Base-by-base conservation (phyloP, 2,113 vertebrate species). In the Pterocles orientalis region DNA sequence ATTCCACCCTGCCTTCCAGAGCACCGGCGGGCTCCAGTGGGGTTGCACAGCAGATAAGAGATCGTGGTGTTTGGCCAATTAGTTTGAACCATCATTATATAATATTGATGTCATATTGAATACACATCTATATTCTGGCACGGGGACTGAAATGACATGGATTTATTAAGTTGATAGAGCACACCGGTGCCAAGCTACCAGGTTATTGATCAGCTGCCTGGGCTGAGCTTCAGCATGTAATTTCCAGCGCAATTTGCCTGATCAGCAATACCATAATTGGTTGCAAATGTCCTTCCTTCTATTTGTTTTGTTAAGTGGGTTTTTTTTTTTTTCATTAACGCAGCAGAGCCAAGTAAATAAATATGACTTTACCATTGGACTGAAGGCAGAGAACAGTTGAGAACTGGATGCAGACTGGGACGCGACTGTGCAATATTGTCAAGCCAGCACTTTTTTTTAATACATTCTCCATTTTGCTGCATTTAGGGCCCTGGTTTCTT, bases 181-280 rank as follows among this genome's bases (percentile, higher is more conserved):
- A 76, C 88, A 28, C 80, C 2, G 0, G 18, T 95, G 97, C 96
- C 97, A 97, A 97, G 92, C 89, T 96, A 70, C 95, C 95, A 93
- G 97, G 96, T 96, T 94, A 97, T 95, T 91, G 97, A 97, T 97
- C 94, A 94, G 96, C 94, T 75, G 91, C 91, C 96, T 93, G 95
- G 95, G 96, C 96, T 97, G 96, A 96, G 93, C 95, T 95, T 97
- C 96, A 97, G 54, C 58, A 6, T 97, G 97, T 94, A 96, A 96
- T 97, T 98, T 97, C 95, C 97, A 98, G 96, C 80, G 41, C 96
- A 97, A 96, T 97, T 94, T 98, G 98, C 97, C 97, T 96, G 97
- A 98, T 98, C 98, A 98, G 98, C 98, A 98, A 97, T 98, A 96
- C 95, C 86, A 54, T 98, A 97, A 98, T 97, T 97, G 98, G 97